These are phyloP conservation scores for Drosophila kanekoi DNA, from an alignment of 2,888 invertebrate species.

Conservation along the genomic window DNA sequence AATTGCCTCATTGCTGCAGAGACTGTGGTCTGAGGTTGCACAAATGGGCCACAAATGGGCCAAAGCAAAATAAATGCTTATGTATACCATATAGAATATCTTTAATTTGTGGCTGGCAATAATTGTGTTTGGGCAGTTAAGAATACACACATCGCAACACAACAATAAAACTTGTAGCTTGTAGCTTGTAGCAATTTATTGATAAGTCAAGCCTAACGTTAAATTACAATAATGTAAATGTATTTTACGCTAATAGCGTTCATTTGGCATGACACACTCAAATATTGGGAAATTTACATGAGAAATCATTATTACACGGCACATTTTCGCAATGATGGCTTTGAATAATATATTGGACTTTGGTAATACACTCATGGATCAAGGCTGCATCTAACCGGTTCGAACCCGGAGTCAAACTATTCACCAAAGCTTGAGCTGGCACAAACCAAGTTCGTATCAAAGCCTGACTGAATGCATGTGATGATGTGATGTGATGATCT, in stretches of 20 bases:
- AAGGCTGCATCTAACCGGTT: not conserved
- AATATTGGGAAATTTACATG: not conserved
- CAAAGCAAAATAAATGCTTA: too few relatives aligned
- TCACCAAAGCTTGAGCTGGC: too few relatives aligned
- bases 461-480: too few relatives aligned
- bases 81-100: too few relatives aligned
- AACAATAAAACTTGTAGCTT: not conserved
- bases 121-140: too few relatives aligned
- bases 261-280: conserved; percentile 1
- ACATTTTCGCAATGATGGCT: conserved; percentile 3
- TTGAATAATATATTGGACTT: not conserved
- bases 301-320: conserved; percentile 1
- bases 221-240: not conserved
- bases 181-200: not conserved
- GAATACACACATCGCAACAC: too few relatives aligned
- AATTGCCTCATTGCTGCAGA: conserved; percentile 27
- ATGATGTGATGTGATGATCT: too few relatives aligned
- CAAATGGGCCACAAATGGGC: not conserved
- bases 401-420: too few relatives aligned
- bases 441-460: too few relatives aligned
- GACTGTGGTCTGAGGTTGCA: not conserved
- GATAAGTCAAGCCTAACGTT: not conserved
- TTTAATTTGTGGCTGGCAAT: too few relatives aligned
- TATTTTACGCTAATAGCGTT: not conserved
- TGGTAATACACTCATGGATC: not conserved